Evolutionary conservation across 2,113 vertebrate species (phyloP).

Genomic region (Callipepla squamata): DNA sequence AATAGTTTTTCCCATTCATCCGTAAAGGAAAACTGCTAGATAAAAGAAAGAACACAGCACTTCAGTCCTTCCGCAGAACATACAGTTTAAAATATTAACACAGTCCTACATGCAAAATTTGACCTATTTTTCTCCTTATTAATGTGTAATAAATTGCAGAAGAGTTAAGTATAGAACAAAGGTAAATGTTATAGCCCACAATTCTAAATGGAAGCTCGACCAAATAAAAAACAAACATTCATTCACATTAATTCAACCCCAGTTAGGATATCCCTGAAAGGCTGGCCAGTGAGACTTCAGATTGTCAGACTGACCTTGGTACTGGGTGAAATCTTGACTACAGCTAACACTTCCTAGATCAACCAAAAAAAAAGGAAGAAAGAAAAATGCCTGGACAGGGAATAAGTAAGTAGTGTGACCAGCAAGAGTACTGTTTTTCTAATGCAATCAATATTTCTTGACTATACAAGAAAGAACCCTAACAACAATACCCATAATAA

Average conservation of each 20-base stretch:
- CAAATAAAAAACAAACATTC: neutral
- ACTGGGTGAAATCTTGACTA: neutral
- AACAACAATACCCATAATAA: neutral
- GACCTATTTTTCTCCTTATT: neutral
- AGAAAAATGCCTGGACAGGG: neutral
- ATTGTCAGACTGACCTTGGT: neutral
- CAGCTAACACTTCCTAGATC: neutral
- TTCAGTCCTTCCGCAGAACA: fast-evolving
- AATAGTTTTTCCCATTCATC: neutral
- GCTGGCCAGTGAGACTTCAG: neutral
- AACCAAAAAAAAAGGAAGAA: neutral
- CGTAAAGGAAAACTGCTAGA: neutral
- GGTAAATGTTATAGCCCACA: neutral
- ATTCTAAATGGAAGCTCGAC: neutral
- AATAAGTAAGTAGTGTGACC: neutral
- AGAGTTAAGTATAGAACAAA: neutral
- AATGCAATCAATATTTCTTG: neutral
- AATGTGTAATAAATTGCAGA: neutral
- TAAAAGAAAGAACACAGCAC: neutral
- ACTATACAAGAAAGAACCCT: neutral
- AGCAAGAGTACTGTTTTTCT: neutral
- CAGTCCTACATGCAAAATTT: neutral
- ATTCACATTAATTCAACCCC: neutral
- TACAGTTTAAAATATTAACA: neutral
- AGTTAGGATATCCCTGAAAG: neutral